phyloP scores from a whole-genome alignment of 2,888 invertebrate genomes.

The Scaptodrosophila latifasciaeformis region DNA sequence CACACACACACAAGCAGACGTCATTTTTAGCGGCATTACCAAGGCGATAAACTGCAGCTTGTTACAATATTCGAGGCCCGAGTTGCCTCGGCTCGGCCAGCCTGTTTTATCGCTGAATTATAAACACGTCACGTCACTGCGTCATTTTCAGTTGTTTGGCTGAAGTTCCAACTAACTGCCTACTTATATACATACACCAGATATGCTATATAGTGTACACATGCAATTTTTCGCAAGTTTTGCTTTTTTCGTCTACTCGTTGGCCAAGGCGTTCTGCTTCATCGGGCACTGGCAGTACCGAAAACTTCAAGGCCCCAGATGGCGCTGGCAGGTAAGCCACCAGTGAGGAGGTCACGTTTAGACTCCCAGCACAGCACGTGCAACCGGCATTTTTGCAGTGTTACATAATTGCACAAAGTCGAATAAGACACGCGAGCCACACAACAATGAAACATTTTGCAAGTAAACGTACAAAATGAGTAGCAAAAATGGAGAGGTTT shows the following conservation, averaged over 20 bases:
- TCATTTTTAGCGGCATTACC: constrained; percentile 50
- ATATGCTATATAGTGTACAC: constrained; percentile 10
- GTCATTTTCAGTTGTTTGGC: constrained; percentile 52
- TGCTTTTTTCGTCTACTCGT: too few species aligned
- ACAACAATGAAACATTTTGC: too few species aligned
- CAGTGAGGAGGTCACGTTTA: background rate
- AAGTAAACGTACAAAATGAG: too few species aligned
- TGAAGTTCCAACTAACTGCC: constrained; percentile 35
- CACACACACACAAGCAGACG: constrained; percentile 5
- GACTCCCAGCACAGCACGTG: constrained; percentile 30
- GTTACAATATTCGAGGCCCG: constrained; percentile 10
- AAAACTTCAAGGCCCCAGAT: constrained; percentile 31
- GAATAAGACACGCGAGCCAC: too few species aligned
- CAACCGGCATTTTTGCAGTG: constrained; percentile 41
- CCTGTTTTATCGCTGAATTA: constrained; percentile 19
- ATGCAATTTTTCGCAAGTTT: constrained; percentile 9
- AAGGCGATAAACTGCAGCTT: constrained; percentile 51
- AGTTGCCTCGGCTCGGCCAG: too few species aligned
- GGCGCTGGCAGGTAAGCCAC: constrained; percentile 2
- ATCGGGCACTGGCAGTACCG: constrained; percentile 21
- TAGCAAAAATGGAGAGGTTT: too few species aligned
- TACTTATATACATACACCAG: constrained; percentile 9
- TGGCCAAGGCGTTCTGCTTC: constrained; percentile 49
- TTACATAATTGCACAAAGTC: constrained; percentile 43
- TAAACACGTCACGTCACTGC: constrained; percentile 50